phyloP scores from a whole-genome alignment of 2,888 invertebrate genomes.

The Minunthozetes semirufus region DNA sequence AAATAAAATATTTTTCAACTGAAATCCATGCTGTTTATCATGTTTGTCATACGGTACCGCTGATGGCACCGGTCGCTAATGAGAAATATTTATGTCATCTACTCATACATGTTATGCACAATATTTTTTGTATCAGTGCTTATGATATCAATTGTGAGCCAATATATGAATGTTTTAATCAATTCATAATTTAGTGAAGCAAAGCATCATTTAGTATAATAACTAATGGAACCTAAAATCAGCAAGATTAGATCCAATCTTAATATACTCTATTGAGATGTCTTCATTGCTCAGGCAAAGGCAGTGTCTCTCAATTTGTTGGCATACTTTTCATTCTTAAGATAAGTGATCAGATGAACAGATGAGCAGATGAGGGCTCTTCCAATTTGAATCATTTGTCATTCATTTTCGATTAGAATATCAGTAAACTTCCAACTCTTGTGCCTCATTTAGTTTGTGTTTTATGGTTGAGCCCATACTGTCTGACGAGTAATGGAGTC shows the following conservation, averaged over 20 bases:
- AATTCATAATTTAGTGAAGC: slow-evolving; percentile 13
- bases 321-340: too few species aligned
- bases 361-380: too few species aligned
- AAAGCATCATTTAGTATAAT: not conserved
- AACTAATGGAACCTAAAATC: not conserved
- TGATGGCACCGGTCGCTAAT: slow-evolving; percentile 2
- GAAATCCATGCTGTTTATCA: not conserved
- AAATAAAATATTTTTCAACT: slow-evolving; percentile 8
- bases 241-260: not conserved
- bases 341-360: too few species aligned
- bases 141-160: not conserved
- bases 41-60: not conserved
- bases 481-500: too few species aligned
- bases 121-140: not conserved
- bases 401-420: too few species aligned
- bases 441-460: too few species aligned
- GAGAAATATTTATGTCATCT: not conserved
- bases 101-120: not conserved
- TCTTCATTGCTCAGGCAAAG: not conserved
- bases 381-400: too few species aligned
- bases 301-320: not conserved
- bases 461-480: too few species aligned
- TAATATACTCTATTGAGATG: too few species aligned
- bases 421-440: too few species aligned
- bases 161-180: not conserved